A percentile compares a stretch with the other conserved stretches of the same genome.
phyloP scores from a whole-genome alignment of 2,888 invertebrate genomes.

The Diaperis boleti region DNA sequence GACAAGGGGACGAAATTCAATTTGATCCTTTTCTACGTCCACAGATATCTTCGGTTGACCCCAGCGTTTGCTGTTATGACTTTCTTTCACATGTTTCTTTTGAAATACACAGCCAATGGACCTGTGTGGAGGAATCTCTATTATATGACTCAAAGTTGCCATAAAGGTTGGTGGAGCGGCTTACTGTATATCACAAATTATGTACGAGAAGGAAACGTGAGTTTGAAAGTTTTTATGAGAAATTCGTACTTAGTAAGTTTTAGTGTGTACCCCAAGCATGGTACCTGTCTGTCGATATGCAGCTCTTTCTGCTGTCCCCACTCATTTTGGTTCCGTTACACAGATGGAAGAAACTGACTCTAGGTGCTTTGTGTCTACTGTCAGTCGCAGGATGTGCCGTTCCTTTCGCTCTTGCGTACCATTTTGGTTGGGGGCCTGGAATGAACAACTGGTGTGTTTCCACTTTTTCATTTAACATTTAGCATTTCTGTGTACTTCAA shows the following conservation, averaged over 20 bases:
- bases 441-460: too few species aligned
- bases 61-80: conserved; percentile 44
- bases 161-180: conserved; percentile 34
- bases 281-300: conserved; percentile 55
- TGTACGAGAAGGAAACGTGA: conserved; percentile 1
- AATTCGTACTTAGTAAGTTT: not conserved
- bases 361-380: conserved; percentile 4
- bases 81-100: conserved; percentile 17
- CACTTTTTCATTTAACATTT: too few species aligned
- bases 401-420: conserved; percentile 18
- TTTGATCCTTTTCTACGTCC: conserved; percentile 50
- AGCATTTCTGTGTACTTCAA: too few species aligned
- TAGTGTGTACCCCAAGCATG: conserved; percentile 55
- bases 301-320: conserved; percentile 53
- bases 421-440: too few species aligned
- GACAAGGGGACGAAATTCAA: conserved; percentile 56
- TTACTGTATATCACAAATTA: conserved; percentile 40
- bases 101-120: conserved; percentile 34
- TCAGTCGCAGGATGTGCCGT: conserved; percentile 12
- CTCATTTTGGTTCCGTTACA: conserved; percentile 48
- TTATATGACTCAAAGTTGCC: conserved; percentile 9
- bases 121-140: conserved; percentile 35
- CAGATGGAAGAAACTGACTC: conserved; percentile 40
- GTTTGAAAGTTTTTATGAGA: too few species aligned
- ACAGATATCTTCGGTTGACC: conserved; percentile 57